Base-by-base conservation (phyloP, 2,888 invertebrate species). In the Trichopoda pennipes region DNA sequence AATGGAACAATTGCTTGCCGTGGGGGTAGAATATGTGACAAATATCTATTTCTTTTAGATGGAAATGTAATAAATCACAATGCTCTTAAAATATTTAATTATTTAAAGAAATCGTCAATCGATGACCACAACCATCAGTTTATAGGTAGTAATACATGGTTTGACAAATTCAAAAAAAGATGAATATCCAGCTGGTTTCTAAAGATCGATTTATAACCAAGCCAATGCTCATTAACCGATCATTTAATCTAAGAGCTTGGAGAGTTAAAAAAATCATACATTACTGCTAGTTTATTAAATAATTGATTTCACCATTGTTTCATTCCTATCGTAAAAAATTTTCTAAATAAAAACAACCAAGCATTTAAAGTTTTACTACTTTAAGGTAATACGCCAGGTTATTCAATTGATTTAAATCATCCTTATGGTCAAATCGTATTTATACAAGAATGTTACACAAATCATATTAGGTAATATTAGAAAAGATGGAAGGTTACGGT, bases 391-490 rank as follows among this genome's bases (percentile, higher is more conserved):
- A n/a, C n/a, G n/a, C n/a, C n/a, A n/a, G n/a, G n/a, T n/a, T n/a
- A 84, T 63, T 82, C 35, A 78, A 38, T 44, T 35, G 76, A 79
- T 73, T 61, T 49, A 58, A 77, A 58, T 38, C 84, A 84, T 35
- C 42, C 9, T 42, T 12, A 42, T 42, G 42, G 7, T 42, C 42
- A 42, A 42, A 42, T 35, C 35, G 35, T 7, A 35, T 84, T 81
- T 70, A 83, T 85, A 56, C 85, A n/a, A n/a, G n/a, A n/a, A n/a
- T n/a, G n/a, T n/a, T n/a, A n/a, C n/a, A n/a, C n/a, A 42, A 42
- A 42, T 42, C 42, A 6, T 42, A 9, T 42, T 8, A 42, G 14
- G 14, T 42, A 42, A 42, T 42, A 14, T 42, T 42, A 42, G 42
- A 42, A 14, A 42, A 42, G 42, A 9, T 14, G 42, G 14, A 42